phyloP scores from a whole-genome alignment of 1,140 invertebrate genomes.

The Scaptodrosophila lebanonensis region DNA sequence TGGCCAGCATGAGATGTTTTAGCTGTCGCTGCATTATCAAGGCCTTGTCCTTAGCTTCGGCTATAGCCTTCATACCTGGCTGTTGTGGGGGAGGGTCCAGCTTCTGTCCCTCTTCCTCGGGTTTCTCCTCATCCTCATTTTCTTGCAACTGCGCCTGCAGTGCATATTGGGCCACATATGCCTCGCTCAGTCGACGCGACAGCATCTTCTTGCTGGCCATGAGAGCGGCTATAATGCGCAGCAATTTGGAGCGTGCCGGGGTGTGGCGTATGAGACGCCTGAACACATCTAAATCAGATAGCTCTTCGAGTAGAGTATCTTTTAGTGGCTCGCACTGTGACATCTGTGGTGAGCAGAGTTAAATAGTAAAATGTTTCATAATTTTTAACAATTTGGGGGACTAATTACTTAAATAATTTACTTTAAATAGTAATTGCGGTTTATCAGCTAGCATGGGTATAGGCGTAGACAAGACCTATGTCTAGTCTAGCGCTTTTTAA shows the following conservation, averaged over 20 bases:
- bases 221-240: constrained; percentile 83
- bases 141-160: not conserved
- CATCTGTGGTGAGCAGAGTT: constrained; percentile 79
- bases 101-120: not conserved
- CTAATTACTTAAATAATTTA: too few species aligned
- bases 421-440: too few species aligned
- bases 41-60: too few species aligned
- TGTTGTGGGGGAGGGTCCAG: too few species aligned
- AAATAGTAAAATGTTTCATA: too few species aligned
- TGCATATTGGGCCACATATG: constrained; percentile 27
- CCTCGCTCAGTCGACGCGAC: constrained; percentile 46
- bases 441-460: too few species aligned
- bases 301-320: constrained; percentile 82
- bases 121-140: not conserved
- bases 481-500: too few species aligned
- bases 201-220: constrained; percentile 56
- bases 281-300: constrained; percentile 85
- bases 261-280: constrained; percentile 84
- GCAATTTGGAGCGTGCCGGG: constrained; percentile 82
- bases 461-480: too few species aligned
- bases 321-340: constrained; percentile 80
- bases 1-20: not conserved
- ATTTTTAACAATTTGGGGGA: too few species aligned
- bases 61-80: too few species aligned
- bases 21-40: not conserved